Evolutionary conservation across 2,113 vertebrate genomes (phyloP), one percentile per base, ranked within the genome.

Genomic region (Sterrhoptilus dennistouni): DNA sequence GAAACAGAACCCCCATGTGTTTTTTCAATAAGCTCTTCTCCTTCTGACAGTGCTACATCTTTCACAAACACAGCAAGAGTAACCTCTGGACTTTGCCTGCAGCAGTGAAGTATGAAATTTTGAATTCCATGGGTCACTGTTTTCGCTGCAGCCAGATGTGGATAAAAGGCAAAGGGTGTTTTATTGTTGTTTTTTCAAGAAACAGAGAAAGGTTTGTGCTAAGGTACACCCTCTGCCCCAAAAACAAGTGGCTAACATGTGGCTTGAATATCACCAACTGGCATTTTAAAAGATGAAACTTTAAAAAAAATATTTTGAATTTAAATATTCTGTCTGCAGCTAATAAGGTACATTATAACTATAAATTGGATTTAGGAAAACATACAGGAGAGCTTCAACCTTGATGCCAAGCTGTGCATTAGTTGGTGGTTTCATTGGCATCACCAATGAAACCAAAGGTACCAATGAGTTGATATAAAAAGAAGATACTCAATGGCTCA

Each of bases 141-240:
- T 98, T 97, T 95, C 69, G 80, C 97, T 98, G 98, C 97, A 98
- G 97, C 98, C 98, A 98, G 97, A 98, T 98, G 98, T 98, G 97
- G 98, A 98, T 98, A 98, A 99, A 99, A 99, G 98, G 97, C 95
- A 97, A 96, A 95, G 97, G 95, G 90, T 97, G 97, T 98, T 99
- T 99, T 99, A 99, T 98, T 98, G 98, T 98, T 98, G 98, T 98
- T 98, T 98, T 97, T 96, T 98, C 97, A 98, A 98, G 98, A 98
- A 98, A 98, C 98, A 98, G 95, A 98, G 97, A 94, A 97, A 97
- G 97, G 96, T 98, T 97, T 98, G 97, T 98, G 71, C 97, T 96
- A 77, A 97, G 97, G 97, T 95, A 85, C 91, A 96, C 91, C 93
- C 95, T 95, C 97, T 56, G 14, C 79, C 93, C 86, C 64, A 40